A percentile compares a stretch with the other conserved stretches of the same genome.
phyloP scores from a whole-genome alignment of 2,113 vertebrate genomes.

The Mystacornis crossleyi region DNA sequence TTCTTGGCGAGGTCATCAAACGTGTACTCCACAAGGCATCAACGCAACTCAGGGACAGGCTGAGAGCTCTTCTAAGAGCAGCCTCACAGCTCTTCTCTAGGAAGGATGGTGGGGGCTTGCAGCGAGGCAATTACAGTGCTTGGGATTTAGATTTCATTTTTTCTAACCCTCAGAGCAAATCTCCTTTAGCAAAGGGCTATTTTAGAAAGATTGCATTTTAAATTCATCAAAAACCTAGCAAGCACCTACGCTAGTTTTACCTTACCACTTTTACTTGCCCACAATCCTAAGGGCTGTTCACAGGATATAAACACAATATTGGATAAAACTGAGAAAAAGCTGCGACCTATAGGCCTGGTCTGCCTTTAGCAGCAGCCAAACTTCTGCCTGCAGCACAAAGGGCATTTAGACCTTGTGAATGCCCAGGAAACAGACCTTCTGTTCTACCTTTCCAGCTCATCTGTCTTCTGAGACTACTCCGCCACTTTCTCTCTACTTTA shows the following conservation, averaged over 20 bases:
- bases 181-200: background rate
- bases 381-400: background rate
- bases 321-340: background rate
- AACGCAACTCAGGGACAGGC: background rate
- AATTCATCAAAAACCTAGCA: background rate
- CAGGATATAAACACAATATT: background rate
- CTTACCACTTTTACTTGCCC: background rate
- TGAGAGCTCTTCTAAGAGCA: background rate
- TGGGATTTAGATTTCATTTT: background rate
- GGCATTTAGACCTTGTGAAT: background rate
- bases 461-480: background rate
- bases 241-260: background rate
- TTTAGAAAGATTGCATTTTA: background rate
- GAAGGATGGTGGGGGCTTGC: background rate
- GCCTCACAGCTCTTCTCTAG: background rate
- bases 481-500: background rate
- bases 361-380: background rate
- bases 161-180: background rate
- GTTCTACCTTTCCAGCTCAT: background rate
- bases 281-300: background rate
- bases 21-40: slow-evolving; percentile 15
- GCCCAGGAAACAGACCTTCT: background rate
- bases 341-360: background rate
- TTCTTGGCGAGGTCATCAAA: slow-evolving; percentile 63
- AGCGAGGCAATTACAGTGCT: background rate